phyloP scores from a whole-genome alignment of 1,140 invertebrate species.

The Hormaphis cornu region DNA sequence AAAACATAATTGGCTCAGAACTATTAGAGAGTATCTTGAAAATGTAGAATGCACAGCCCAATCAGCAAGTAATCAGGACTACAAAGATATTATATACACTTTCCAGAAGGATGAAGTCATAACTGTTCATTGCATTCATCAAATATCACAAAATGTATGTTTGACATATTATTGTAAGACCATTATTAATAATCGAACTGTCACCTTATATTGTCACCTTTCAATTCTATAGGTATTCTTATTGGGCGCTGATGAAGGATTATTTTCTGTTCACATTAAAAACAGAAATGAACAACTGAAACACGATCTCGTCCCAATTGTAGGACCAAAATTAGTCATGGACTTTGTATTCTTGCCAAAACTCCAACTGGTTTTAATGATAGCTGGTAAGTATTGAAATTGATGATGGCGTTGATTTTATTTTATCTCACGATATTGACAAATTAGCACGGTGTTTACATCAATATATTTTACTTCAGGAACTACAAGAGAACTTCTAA shows the following conservation, averaged over 20 bases:
- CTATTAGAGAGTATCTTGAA: background rate
- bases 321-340: constrained; percentile 19
- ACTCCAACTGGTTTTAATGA: constrained; percentile 25
- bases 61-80: background rate
- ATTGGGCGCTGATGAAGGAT: constrained; percentile 26
- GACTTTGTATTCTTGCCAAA: constrained; percentile 23
- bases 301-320: constrained; percentile 6
- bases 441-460: background rate
- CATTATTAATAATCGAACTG: background rate
- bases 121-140: constrained; percentile 9
- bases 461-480: background rate
- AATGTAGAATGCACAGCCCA: background rate
- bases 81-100: constrained; percentile 19
- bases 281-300: background rate
- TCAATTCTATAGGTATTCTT: constrained; percentile 3
- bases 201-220: background rate
- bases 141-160: constrained; percentile 28
- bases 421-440: background rate
- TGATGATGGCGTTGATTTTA: background rate
- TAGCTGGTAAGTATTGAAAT: background rate
- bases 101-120: background rate
- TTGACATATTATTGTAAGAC: background rate
- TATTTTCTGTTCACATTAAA: constrained; percentile 29
- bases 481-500: constrained; percentile 10
- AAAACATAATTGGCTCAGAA: constrained; percentile 1